Evolutionary conservation across 2,113 vertebrate genomes (phyloP).

Genomic region (Chitala chitala): DNA sequence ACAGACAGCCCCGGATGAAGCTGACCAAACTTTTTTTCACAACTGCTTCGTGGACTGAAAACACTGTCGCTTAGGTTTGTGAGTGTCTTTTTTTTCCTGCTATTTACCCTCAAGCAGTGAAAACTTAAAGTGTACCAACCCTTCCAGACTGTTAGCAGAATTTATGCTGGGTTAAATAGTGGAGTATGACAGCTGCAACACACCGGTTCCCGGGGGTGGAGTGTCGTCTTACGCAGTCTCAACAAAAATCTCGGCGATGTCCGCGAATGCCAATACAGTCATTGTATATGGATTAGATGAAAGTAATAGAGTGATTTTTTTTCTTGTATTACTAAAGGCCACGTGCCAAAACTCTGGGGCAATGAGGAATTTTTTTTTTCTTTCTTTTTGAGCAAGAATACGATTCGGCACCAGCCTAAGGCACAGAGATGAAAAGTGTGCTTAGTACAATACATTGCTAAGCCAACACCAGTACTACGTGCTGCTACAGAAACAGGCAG

Average conservation of each 20-base stretch:
- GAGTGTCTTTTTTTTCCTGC: no score
- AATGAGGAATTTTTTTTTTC: neutral
- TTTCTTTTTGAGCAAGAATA: neutral
- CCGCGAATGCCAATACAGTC: no score
- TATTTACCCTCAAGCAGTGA: no score
- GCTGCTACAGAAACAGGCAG: neutral
- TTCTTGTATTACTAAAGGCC: no score
- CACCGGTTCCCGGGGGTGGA: slow-evolving; percentile 40
- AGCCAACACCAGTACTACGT: neutral
- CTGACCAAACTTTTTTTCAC: slow-evolving; percentile 54
- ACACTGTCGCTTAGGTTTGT: slow-evolving; percentile 66
- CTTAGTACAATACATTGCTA: no score
- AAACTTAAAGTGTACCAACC: slow-evolving; percentile 50
- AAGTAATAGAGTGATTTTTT: no score
- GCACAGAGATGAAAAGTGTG: neutral
- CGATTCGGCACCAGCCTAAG: neutral
- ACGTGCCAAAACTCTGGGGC: neutral
- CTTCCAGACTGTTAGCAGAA: slow-evolving; percentile 48
- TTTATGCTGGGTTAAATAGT: slow-evolving; percentile 52
- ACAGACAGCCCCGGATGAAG: neutral
- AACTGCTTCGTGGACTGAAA: slow-evolving; percentile 34
- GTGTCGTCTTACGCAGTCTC: no score
- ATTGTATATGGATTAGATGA: no score
- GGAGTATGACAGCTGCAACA: slow-evolving; percentile 35
- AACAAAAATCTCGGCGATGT: no score